Conservation (phyloP, 2,888 invertebrate genomes). For the Pristionchus exspectatus region DNA sequence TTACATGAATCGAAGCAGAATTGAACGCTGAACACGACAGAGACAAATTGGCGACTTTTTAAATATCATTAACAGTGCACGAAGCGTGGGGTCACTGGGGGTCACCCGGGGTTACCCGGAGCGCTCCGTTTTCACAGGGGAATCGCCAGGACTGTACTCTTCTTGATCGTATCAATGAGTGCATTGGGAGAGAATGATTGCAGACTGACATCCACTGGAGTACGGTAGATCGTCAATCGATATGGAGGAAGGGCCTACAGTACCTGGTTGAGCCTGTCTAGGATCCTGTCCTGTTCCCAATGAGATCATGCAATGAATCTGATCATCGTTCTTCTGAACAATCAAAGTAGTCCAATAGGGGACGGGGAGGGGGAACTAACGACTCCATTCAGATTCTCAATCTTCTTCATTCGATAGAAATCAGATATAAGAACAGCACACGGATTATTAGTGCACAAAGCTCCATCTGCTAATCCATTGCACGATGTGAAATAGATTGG, state of each 20-base stretch:
- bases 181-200: constrained; percentile 41
- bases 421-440: constrained; percentile 48
- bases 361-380: not conserved
- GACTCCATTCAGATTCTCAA: constrained; percentile 47
- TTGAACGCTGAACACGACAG: too few relatives aligned
- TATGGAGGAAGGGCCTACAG: not conserved
- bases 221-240: not conserved
- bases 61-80: too few relatives aligned
- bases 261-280: constrained; percentile 21
- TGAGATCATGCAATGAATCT: constrained; percentile 36
- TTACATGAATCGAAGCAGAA: too few relatives aligned
- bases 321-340: constrained; percentile 29
- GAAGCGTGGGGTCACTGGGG: too few relatives aligned
- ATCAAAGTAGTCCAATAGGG: not conserved
- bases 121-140: too few relatives aligned
- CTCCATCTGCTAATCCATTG: constrained; percentile 48
- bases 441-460: constrained; percentile 46
- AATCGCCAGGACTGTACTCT: too few relatives aligned
- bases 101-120: too few relatives aligned
- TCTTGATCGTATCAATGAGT: constrained; percentile 49
- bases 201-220: constrained; percentile 34
- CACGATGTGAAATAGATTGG: constrained; percentile 50
- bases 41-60: too few relatives aligned
- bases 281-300: constrained; percentile 53
- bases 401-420: constrained; percentile 52